Evolutionary conservation across 2,113 vertebrate species (phyloP).

Genomic region (Rhabdornis inornatus): DNA sequence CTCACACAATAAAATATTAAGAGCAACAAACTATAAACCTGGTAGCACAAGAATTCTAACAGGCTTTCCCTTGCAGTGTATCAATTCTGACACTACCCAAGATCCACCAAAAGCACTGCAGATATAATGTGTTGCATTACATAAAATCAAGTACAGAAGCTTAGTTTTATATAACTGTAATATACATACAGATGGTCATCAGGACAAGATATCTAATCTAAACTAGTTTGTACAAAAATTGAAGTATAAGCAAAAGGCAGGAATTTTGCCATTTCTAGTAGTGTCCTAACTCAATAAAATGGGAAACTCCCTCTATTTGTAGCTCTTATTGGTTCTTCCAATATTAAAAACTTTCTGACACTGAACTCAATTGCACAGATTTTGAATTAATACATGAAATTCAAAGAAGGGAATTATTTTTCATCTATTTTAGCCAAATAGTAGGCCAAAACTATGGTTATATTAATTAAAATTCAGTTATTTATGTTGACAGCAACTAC

Average conservation of each 20-base stretch:
- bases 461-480: background rate
- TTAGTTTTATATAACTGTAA: slow-evolving; percentile 45
- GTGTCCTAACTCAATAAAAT: background rate
- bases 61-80: background rate
- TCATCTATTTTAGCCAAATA: background rate
- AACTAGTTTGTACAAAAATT: background rate
- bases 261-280: background rate
- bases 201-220: background rate
- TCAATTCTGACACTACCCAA: background rate
- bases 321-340: background rate
- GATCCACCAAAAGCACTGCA: slow-evolving; percentile 1
- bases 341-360: background rate
- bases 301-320: background rate
- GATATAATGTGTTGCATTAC: slow-evolving; percentile 2
- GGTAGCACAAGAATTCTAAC: slow-evolving; percentile 14
- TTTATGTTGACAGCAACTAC: background rate
- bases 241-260: background rate
- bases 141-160: slow-evolving; percentile 33
- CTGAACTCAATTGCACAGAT: background rate
- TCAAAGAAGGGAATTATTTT: background rate
- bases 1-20: slow-evolving; percentile 55
- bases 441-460: background rate
- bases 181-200: background rate
- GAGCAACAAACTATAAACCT: slow-evolving; percentile 32
- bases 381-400: background rate